These are phyloP conservation scores for Plusia festucae DNA, from an alignment of 2,888 invertebrate species.

Conservation along the genomic window DNA sequence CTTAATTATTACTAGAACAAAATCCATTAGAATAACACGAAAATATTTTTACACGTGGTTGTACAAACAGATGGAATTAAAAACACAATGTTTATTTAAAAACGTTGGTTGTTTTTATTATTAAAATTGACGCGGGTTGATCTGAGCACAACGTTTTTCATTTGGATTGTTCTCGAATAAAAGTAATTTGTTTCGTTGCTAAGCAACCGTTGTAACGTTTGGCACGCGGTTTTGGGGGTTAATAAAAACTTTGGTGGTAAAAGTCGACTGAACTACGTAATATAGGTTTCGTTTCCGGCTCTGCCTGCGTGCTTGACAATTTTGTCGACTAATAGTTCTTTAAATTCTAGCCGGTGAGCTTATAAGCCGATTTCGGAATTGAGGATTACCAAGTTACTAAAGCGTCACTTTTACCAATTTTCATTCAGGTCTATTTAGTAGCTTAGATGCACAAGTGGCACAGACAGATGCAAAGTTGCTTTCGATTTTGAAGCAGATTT, in stretches of 20 bases:
- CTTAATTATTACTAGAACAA: background rate
- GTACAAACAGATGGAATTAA: background rate
- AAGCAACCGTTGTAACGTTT: constrained; percentile 16
- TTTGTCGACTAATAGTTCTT: background rate
- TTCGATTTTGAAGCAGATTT: too few relatives aligned
- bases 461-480: too few relatives aligned
- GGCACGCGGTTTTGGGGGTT: constrained; percentile 31
- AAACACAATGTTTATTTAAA: constrained; percentile 2
- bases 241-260: constrained; percentile 22
- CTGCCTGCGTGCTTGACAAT: background rate
- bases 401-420: too few relatives aligned
- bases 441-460: too few relatives aligned
- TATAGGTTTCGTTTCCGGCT: background rate
- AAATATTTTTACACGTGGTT: background rate
- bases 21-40: constrained; percentile 1
- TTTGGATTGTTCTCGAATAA: constrained; percentile 27
- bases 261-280: background rate
- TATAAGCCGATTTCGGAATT: too few relatives aligned
- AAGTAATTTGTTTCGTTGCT: constrained; percentile 19
- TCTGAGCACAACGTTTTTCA: background rate
- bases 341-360: too few relatives aligned
- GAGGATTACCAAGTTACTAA: too few relatives aligned
- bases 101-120: constrained; percentile 6
- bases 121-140: constrained; percentile 6
- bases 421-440: too few relatives aligned